Conservation (phyloP, 2,113 vertebrate species). For the Excalfactoria chinensis region DNA sequence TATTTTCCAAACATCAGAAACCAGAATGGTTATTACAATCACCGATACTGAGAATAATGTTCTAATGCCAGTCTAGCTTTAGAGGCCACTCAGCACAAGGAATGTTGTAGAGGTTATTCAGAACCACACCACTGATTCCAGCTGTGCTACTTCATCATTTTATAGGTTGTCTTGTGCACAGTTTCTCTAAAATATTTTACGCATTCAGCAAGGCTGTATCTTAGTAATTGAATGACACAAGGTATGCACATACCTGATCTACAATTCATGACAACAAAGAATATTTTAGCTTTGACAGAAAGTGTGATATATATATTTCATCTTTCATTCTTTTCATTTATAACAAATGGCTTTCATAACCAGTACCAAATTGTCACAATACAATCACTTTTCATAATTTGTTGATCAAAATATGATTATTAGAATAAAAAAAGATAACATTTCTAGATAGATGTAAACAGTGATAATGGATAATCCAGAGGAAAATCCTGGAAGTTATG, state of each 20-base stretch:
- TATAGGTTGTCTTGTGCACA: background rate
- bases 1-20: background rate
- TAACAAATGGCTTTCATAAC: background rate
- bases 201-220: background rate
- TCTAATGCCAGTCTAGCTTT: background rate
- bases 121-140: background rate
- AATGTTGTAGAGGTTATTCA: background rate
- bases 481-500: background rate
- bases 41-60: background rate
- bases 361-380: background rate
- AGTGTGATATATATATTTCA: accelerated
- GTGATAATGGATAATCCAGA: background rate
- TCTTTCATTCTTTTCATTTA: background rate
- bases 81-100: background rate
- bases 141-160: background rate
- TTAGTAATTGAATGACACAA: background rate
- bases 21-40: background rate
- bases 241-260: background rate
- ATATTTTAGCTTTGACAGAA: background rate
- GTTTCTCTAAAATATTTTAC: background rate
- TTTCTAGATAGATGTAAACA: background rate
- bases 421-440: background rate
- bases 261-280: background rate
- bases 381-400: background rate
- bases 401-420: background rate